Base-by-base conservation (phyloP, 2,888 invertebrate species). In the Hirtodrosophila cameraria region DNA sequence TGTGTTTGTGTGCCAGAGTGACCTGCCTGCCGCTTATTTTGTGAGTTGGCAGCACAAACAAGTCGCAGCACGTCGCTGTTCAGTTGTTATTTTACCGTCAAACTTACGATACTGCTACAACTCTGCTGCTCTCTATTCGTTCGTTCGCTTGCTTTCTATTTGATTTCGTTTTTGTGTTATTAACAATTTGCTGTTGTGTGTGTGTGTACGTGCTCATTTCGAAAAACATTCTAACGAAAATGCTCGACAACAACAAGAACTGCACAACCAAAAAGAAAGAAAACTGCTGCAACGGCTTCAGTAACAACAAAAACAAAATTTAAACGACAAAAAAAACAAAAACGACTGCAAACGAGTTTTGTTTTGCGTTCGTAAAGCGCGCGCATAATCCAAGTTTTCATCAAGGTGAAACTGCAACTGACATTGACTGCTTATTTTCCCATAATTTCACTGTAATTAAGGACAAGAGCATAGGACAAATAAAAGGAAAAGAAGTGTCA, bases 121-220 rank as follows among this genome's bases (percentile, higher is more conserved):
- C 72, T 73, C 66, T 72, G 68, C 59, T 60, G 65, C 67, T 65
- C 73, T 66, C 71, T 36, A 75, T 67, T 50, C 52, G 74, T 75
- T 82, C 79, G 83, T 82, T 85, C 79, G 84, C 76, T 82, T 78
- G 79, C 78, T 80, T 80, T 80, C 79, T 85, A 87, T 80, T 80
- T 87, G 75, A 74, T 80, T 86, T 78, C 76, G 83, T 78, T 82
- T 85, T 81, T 77, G 77, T 80, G 85, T 81, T 80, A 79, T 85
- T 85, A 82, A 76, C 85, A 86, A 65, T 85, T 60, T 78, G 59
- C 57, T 61, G 49, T 65, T 50, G 87, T 74, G 65, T 81, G 72
- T 67, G 65, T 68, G 83, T 76, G 73, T 69, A 57, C 55, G 79
- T 70, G 79, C 81, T 70, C 65, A 49, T 55, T 75, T 59, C 12